These are phyloP conservation scores for Glaucomys volans DNA, from an alignment of 2,113 vertebrate species.

Conservation along the genomic window DNA sequence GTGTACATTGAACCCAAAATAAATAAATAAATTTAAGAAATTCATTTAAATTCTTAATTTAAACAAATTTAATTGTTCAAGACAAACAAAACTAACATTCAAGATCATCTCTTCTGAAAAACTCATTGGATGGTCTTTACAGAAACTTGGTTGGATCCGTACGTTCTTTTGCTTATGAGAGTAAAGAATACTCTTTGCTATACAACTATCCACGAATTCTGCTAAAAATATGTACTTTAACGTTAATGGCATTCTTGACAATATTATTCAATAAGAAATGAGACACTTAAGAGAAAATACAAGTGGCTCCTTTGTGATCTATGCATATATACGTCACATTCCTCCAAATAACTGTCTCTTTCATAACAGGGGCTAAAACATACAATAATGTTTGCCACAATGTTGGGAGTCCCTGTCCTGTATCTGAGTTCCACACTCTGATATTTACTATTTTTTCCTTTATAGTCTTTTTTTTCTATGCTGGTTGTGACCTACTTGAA, in stretches of 20 bases:
- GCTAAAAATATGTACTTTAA: neutral
- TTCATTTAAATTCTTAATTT: neutral
- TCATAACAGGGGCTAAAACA: neutral
- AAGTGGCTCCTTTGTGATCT: neutral
- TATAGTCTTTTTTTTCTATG: neutral
- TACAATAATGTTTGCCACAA: neutral
- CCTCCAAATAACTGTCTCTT: neutral
- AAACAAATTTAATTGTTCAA: neutral
- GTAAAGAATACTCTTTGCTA: neutral
- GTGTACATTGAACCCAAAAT: too few species aligned
- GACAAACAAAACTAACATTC: neutral
- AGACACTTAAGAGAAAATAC: neutral
- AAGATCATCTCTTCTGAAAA: neutral
- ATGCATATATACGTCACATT: neutral
- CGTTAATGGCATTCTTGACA: neutral
- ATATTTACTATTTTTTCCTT: neutral
- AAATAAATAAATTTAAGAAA: too few species aligned
- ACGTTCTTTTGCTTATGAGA: neutral
- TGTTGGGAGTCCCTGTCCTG: neutral
- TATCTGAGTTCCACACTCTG: neutral
- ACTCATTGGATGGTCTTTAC: neutral
- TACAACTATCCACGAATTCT: neutral
- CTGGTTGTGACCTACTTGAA: neutral
- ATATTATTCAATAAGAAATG: neutral
- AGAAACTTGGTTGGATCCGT: neutral